Evolutionary conservation across 2,888 invertebrate genomes (phyloP).

Genomic region (Junonia oenone): DNA sequence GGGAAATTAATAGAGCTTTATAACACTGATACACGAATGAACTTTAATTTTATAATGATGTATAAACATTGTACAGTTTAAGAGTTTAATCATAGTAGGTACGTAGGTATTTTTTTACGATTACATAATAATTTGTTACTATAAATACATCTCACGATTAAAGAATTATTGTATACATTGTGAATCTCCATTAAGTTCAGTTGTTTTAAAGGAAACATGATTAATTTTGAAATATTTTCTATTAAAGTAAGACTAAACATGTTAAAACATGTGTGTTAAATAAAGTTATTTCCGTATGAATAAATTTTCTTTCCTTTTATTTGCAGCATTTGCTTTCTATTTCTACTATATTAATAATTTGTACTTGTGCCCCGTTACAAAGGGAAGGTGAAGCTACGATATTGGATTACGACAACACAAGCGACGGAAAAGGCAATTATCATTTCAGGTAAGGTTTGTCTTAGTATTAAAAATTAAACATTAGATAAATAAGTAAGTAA

Average conservation of each 20-base stretch:
- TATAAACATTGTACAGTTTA: too few relatives aligned
- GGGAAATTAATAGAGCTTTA: too few relatives aligned
- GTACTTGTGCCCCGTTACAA: conserved; percentile 2
- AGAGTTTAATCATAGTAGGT: too few relatives aligned
- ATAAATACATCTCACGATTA: background rate
- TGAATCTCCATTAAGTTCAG: background rate
- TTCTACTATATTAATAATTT: background rate
- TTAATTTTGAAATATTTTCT: background rate
- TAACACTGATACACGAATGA: too few relatives aligned
- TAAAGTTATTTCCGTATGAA: too few relatives aligned
- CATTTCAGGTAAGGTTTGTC: conserved; percentile 34
- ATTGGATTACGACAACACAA: conserved; percentile 23
- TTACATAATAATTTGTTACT: background rate
- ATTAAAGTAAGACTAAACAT: background rate
- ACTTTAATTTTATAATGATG: too few relatives aligned
- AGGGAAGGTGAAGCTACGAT: conserved; percentile 25
- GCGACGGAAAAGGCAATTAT: conserved; percentile 36
- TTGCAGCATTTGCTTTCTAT: background rate
- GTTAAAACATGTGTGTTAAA: too few relatives aligned
- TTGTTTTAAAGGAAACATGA: background rate
- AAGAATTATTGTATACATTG: background rate
- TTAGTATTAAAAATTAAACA: too few relatives aligned
- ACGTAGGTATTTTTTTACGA: background rate
- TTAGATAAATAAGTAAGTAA: too few relatives aligned
- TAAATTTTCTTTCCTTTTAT: background rate